These are phyloP conservation scores for Pandemis corylana DNA, from an alignment of 2,888 invertebrate species.

Conservation along the genomic window DNA sequence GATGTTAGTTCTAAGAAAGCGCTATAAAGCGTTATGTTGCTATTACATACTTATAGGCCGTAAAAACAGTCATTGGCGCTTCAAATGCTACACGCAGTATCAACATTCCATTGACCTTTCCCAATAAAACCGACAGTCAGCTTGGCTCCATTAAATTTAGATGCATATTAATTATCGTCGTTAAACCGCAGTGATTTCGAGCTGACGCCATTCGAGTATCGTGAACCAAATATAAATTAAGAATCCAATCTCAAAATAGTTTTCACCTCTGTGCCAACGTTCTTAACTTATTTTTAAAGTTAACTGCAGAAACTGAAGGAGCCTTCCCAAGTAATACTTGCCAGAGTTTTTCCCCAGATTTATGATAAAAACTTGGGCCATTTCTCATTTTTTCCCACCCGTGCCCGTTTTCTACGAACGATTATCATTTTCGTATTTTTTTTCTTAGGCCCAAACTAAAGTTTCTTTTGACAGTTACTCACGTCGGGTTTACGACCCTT, in stretches of 20 bases:
- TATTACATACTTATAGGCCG: neutral
- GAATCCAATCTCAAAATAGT: constrained; percentile 5
- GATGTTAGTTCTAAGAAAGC: neutral
- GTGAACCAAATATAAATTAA: neutral
- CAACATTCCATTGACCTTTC: neutral
- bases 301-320: constrained; percentile 55
- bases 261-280: constrained; percentile 28
- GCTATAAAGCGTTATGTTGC: neutral
- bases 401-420: constrained; percentile 68
- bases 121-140: neutral
- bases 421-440: constrained; percentile 75
- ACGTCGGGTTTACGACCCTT: constrained; percentile 38
- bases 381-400: constrained; percentile 76
- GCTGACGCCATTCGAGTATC: neutral
- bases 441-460: constrained; percentile 56
- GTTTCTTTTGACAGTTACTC: constrained; percentile 50
- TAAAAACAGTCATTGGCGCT: neutral
- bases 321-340: constrained; percentile 75
- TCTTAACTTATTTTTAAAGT: constrained; percentile 48
- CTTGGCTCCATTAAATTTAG: neutral
- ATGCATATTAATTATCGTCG: neutral
- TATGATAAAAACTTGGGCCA: constrained; percentile 81
- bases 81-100: neutral
- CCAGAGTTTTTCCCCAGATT: constrained; percentile 74
- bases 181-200: constrained; percentile 1